phyloP scores from a whole-genome alignment of 2,797 vertebrate species.

The Distichodus sexfasciatus region DNA sequence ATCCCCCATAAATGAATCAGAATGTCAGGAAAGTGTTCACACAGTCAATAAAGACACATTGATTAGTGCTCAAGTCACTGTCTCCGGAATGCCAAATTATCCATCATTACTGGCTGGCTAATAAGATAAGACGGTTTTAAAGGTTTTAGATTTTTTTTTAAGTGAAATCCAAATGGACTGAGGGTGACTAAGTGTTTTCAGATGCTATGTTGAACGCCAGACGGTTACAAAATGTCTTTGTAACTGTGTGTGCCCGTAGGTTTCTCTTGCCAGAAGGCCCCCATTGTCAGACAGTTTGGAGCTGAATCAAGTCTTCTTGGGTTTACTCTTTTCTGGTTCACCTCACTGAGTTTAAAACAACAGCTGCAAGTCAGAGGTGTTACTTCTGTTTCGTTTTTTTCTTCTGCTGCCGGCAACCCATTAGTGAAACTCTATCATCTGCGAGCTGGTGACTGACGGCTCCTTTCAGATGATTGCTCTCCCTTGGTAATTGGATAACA shows the following conservation, averaged over 20 bases:
- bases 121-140: neutral
- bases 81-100: no score
- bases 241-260: conserved; percentile 8
- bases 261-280: conserved; percentile 28
- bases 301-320: neutral
- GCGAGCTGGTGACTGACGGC: neutral
- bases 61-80: neutral
- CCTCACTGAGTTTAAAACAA: conserved; percentile 17
- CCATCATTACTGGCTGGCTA: neutral
- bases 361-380: conserved; percentile 35
- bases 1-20: no score
- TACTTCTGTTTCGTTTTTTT: conserved; percentile 27
- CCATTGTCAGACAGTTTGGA: conserved; percentile 34
- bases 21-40: neutral
- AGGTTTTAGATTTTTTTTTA: neutral
- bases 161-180: no score
- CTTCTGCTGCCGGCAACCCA: neutral
- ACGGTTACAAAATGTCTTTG: neutral
- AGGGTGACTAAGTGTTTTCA: conserved; percentile 7
- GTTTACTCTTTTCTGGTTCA: conserved; percentile 37
- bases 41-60: neutral
- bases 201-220: neutral
- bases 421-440: conserved; percentile 5
- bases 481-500: conserved; percentile 1
- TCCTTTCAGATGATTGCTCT: conserved; percentile 15